These are phyloP conservation scores for Arizona elegans DNA, from an alignment of 2,113 vertebrate species.

Conservation along the genomic window DNA sequence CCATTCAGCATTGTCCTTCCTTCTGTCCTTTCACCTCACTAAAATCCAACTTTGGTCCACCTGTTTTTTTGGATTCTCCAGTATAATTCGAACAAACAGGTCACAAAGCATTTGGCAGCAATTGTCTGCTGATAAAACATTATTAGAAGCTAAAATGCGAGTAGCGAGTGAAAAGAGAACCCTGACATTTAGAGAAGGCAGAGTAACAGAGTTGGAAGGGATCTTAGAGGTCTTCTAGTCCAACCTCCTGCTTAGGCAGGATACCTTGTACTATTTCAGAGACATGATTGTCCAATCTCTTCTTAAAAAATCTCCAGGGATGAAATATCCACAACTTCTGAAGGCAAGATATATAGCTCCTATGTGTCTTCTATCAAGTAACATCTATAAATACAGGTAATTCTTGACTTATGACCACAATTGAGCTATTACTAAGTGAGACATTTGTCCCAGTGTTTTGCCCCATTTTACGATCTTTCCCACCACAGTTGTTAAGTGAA, in stretches of 20 bases:
- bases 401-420: neutral
- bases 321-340: neutral
- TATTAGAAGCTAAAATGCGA: neutral
- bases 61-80: neutral
- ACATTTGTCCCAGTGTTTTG: neutral
- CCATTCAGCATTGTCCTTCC: neutral
- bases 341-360: neutral
- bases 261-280: neutral
- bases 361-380: neutral
- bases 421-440: neutral
- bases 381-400: neutral
- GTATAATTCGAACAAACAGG: neutral
- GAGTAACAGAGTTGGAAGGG: neutral
- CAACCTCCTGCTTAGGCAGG: neutral
- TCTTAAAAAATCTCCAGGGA: neutral
- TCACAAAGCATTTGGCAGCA: neutral
- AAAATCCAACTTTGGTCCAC: neutral
- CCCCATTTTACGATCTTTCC: neutral
- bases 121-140: conserved; percentile 13
- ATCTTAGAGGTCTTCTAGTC: neutral
- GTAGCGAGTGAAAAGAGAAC: neutral
- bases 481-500: neutral
- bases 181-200: neutral
- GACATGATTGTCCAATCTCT: neutral
- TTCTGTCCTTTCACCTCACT: neutral